phyloP scores from a whole-genome alignment of 2,888 invertebrate genomes.

The Plagodis pulveraria region DNA sequence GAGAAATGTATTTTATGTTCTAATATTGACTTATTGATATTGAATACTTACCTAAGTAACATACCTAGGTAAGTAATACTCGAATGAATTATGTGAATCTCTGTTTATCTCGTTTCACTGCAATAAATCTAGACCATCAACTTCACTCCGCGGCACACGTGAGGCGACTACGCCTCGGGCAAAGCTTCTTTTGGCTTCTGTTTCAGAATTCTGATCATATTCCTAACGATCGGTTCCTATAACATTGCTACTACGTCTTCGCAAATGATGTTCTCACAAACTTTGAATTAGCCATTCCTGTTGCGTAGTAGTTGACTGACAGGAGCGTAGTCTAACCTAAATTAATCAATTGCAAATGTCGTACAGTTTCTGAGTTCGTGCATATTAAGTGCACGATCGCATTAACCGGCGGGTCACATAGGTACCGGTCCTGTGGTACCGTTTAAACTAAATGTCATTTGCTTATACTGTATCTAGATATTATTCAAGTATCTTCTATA shows the following conservation, averaged over 20 bases:
- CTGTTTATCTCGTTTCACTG: background rate
- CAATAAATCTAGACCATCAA: background rate
- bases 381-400: conserved; percentile 37
- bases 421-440: conserved; percentile 48
- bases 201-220: background rate
- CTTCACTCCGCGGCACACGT: background rate
- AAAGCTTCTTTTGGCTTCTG: background rate
- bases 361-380: conserved; percentile 28
- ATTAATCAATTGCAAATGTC: conserved; percentile 36
- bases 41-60: too few relatives aligned
- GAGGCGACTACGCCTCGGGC: background rate
- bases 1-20: too few relatives aligned
- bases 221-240: background rate
- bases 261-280: conserved; percentile 6
- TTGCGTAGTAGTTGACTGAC: conserved; percentile 26
- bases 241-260: background rate
- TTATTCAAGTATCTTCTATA: background rate
- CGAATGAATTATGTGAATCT: too few relatives aligned
- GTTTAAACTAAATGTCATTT: conserved; percentile 47
- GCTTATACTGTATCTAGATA: conserved; percentile 10
- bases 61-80: too few relatives aligned
- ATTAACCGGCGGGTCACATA: conserved; percentile 48
- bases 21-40: too few relatives aligned
- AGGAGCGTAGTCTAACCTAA: conserved; percentile 30
- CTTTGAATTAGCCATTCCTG: conserved; percentile 18